phyloP scores from a whole-genome alignment of 2,113 vertebrate species.

The Poeciliopsis retropinna region DNA sequence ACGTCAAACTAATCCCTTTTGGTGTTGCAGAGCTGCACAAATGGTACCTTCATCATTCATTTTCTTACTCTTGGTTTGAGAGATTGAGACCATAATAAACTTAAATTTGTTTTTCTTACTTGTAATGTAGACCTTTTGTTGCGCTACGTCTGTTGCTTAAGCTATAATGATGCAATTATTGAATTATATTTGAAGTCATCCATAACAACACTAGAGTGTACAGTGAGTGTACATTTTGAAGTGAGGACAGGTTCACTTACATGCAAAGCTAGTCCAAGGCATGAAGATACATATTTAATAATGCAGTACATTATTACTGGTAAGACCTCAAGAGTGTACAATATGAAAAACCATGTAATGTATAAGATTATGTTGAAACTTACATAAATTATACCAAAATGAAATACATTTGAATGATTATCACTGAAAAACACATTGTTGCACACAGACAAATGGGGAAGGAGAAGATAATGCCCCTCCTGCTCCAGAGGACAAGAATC shows the following conservation, averaged over 20 bases:
- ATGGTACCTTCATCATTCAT: constrained; percentile 51
- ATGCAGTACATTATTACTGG: not conserved
- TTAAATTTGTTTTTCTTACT: constrained; percentile 3
- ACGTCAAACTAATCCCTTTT: constrained; percentile 55
- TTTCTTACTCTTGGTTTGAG: constrained; percentile 45
- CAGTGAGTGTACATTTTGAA: not conserved
- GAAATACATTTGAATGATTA: constrained; percentile 26
- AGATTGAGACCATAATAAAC: constrained; percentile 53
- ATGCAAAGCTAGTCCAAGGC: not conserved
- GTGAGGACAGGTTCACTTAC: not conserved
- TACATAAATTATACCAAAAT: not conserved
- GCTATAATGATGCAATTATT: not conserved
- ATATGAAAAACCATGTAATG: constrained; percentile 9
- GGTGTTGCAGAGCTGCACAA: constrained; percentile 30
- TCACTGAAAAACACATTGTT: constrained; percentile 49
- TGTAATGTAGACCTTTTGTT: constrained; percentile 30
- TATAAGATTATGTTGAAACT: not conserved
- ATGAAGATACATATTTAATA: not conserved
- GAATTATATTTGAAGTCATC: not conserved
- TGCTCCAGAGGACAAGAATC: constrained; percentile 77
- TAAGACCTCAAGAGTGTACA: not conserved
- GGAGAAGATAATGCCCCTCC: constrained; percentile 66
- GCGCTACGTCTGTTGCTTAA: not conserved
- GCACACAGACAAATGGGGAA: constrained; percentile 74
- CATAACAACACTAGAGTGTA: not conserved